A percentile compares a stretch with the other conserved stretches of the same genome.
These are phyloP conservation scores for Leucophenga varia DNA, from an alignment of 1,140 invertebrate species.

Conservation along the genomic window DNA sequence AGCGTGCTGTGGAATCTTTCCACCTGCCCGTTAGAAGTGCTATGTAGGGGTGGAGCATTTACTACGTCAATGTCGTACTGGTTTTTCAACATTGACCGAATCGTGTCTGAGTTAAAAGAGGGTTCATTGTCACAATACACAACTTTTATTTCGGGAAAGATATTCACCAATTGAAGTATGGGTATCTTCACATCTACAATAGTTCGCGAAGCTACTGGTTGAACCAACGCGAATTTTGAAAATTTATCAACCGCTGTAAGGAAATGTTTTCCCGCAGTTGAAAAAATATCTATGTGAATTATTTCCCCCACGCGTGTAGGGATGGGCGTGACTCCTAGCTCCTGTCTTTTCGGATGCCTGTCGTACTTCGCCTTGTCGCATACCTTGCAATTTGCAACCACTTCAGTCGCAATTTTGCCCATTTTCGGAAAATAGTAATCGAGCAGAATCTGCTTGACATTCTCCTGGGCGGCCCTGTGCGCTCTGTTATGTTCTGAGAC, in stretches of 20 bases:
- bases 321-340: slow-evolving; percentile 1
- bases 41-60: not conserved
- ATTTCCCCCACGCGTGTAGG: not conserved
- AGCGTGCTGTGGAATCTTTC: not conserved
- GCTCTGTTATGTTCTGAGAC: not conserved
- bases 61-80: not conserved
- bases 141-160: too few species aligned
- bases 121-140: too few species aligned
- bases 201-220: slow-evolving; percentile 4
- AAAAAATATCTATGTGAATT: not conserved
- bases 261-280: slow-evolving; percentile 1
- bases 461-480: slow-evolving; percentile 17
- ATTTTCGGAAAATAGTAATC: slow-evolving; percentile 21
- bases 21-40: too few species aligned
- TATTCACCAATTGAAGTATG: too few species aligned
- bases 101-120: too few species aligned
- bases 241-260: slow-evolving; percentile 2
- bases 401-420: slow-evolving; percentile 10
- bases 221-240: slow-evolving; percentile 7
- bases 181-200: not conserved
- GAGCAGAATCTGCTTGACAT: slow-evolving; percentile 8
- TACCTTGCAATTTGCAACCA: slow-evolving; percentile 3
- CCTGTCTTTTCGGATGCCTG: slow-evolving; percentile 3
- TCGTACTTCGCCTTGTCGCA: slow-evolving; percentile 6
- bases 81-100: too few species aligned